Base-by-base conservation (phyloP, 2,888 invertebrate genomes). In the Pristionchus maxplancki region DNA sequence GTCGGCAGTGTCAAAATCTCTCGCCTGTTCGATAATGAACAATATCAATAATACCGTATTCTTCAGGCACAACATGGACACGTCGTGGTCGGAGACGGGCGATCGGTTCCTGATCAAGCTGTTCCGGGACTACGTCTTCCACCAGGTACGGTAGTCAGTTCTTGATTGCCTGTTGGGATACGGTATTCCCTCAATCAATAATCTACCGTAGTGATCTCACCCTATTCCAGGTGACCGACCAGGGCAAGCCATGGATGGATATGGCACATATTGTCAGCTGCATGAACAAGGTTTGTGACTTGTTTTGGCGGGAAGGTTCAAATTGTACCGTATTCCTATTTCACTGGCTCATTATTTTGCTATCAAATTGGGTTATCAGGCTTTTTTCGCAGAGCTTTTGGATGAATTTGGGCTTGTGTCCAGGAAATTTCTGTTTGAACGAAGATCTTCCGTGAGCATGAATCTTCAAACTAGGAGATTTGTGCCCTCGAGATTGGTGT, bases 41-140 rank as follows among this genome's bases (percentile, higher is more conserved):
- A n/a, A n/a, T n/a, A n/a, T n/a, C 24, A 82, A 44, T 91, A 83
- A 31, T 13, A 53, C 24, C 64, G 20, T n/a, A 24, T 20, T 88
- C 28, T 64, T 50, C 94, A 97, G 97, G 95, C 96, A 98, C 94
- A 97, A 97, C 95, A 95, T 97, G 96, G 98, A 99, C 95, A 96
- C 97, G 20, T 96, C 97, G 24, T 99, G 99, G 99, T 97, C 98
- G 58, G 99, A 99, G 96, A 99, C 98, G 37, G 99, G 98, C 34
- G 98, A 99, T 96, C 96, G 99, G 88, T 99, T 99, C 95, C 97
- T 99, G 97, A 96, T 99, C 95, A 99, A 99, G 96, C 96, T 99
- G 95, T 99, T 98, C 96, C 96, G 99, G 90, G 99, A 99, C 96
- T 98, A 97, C 95, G 96, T 99, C 94, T 99, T 99, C 96, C 99